phyloP scores from a whole-genome alignment of 2,797 vertebrate species.

The Pelodytes ibericus region DNA sequence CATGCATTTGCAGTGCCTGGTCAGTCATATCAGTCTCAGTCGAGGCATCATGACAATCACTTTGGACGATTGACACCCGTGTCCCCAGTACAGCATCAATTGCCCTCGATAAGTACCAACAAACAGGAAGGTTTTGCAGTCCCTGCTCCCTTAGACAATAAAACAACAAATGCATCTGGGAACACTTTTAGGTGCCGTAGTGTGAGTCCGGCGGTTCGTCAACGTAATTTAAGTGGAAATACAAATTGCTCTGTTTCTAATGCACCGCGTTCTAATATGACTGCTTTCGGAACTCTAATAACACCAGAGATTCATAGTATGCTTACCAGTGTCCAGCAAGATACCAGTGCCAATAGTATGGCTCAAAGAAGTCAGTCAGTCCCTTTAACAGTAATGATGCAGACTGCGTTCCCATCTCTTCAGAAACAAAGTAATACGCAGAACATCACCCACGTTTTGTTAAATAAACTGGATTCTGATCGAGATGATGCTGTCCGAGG shows the following conservation, averaged over 20 bases:
- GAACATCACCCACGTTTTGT: constrained; percentile 87
- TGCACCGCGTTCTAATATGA: constrained; percentile 78
- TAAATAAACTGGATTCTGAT: constrained; percentile 91
- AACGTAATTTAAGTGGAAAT: constrained; percentile 87
- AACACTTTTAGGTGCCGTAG: constrained; percentile 90
- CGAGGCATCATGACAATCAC: constrained; percentile 84
- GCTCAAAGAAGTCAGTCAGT: constrained; percentile 97
- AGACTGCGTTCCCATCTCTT: constrained; percentile 84
- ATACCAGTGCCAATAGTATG: constrained; percentile 82
- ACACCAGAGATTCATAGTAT: constrained; percentile 86
- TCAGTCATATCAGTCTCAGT: constrained; percentile 89
- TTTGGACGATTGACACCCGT: constrained; percentile 92
- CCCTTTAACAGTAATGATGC: constrained; percentile 97
- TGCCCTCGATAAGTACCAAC: constrained; percentile 73
- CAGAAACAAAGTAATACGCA: constrained; percentile 83
- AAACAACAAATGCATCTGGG: constrained; percentile 72
- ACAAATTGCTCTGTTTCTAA: constrained; percentile 77
- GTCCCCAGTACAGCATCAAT: constrained; percentile 91
- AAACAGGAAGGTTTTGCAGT: constrained; percentile 96
- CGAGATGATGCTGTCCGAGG: constrained; percentile 84
- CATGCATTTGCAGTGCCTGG: constrained; percentile 95
- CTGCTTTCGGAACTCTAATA: constrained; percentile 86
- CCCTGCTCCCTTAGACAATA: constrained; percentile 93
- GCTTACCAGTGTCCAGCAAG: constrained; percentile 79
- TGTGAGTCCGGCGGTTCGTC: constrained; percentile 94